A percentile compares a stretch with the other conserved stretches of the same genome.
These are phyloP conservation scores for Microctonus brassicae DNA, from an alignment of 2,888 invertebrate genomes.

Conservation along the genomic window DNA sequence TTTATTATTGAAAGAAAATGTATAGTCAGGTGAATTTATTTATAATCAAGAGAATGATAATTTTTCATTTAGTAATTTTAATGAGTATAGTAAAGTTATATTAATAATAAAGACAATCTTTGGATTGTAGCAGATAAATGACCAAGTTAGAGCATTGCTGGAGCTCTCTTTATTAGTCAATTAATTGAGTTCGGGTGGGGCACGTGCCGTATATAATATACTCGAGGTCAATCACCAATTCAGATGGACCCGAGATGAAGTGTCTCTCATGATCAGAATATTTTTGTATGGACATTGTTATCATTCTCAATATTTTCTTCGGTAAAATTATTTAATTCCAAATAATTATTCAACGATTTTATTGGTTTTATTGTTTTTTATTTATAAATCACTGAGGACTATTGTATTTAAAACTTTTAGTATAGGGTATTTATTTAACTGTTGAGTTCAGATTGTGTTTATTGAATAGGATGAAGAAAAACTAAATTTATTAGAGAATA, in stretches of 20 bases:
- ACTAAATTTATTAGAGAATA: too few relatives aligned
- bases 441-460: too few relatives aligned
- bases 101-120: not conserved
- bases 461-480: too few relatives aligned
- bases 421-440: too few relatives aligned
- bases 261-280: not conserved
- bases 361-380: too few relatives aligned
- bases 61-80: not conserved
- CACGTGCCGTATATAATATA: constrained; percentile 52
- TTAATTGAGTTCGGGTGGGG: constrained; percentile 55
- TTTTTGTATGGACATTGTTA: not conserved
- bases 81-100: not conserved
- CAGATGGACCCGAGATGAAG: constrained; percentile 29
- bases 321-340: not conserved
- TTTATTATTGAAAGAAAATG: not conserved
- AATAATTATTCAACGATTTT: not conserved
- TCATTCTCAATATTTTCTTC: not conserved
- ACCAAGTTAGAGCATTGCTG: constrained; percentile 47
- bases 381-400: too few relatives aligned
- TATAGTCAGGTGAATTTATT: not conserved
- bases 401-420: too few relatives aligned
- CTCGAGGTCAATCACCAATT: constrained; percentile 54
- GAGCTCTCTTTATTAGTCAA: constrained; percentile 59
- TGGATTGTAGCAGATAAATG: not conserved
- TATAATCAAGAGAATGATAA: not conserved